A percentile compares a stretch with the other conserved stretches of the same genome.
These are phyloP conservation scores for Meandrina meandrites DNA, from an alignment of 92 coral and sea anemone species.

Conservation along the genomic window DNA sequence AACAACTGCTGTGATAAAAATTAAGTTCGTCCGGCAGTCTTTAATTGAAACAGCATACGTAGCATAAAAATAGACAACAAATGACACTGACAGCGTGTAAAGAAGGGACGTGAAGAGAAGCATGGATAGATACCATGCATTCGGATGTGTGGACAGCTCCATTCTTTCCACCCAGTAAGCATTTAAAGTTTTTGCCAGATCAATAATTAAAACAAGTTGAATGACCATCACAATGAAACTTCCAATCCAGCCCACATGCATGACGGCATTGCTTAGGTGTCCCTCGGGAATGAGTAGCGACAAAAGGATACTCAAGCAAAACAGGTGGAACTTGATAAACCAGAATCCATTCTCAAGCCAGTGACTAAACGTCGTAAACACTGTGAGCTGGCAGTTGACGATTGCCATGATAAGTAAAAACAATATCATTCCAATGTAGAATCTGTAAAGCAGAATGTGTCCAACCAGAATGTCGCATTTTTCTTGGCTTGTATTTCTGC, in stretches of 20 bases:
- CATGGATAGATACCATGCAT: slow-evolving; percentile 63
- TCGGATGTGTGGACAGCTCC: slow-evolving; percentile 63
- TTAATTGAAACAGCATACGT: slow-evolving; percentile 46
- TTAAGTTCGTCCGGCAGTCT: slow-evolving; percentile 65
- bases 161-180: slow-evolving; percentile 69
- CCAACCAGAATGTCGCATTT: slow-evolving; percentile 87
- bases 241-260: slow-evolving; percentile 84
- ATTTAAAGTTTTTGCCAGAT: slow-evolving; percentile 64
- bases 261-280: slow-evolving; percentile 62
- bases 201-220: slow-evolving; percentile 73
- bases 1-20: slow-evolving; percentile 58
- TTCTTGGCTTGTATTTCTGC: slow-evolving; percentile 71
- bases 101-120: slow-evolving; percentile 63
- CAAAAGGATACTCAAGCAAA: slow-evolving; percentile 62
- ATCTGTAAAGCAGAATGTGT: slow-evolving; percentile 74
- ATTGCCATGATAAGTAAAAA: slow-evolving; percentile 74
- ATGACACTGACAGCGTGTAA: slow-evolving; percentile 67
- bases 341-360: slow-evolving; percentile 85
- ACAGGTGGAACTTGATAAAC: slow-evolving; percentile 79
- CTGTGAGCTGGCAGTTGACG: slow-evolving; percentile 76
- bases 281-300: slow-evolving; percentile 81
- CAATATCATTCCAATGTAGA: slow-evolving; percentile 76
- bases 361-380: slow-evolving; percentile 52
- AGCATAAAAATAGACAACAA: slow-evolving; percentile 68
- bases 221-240: slow-evolving; percentile 67